These are phyloP conservation scores for Chelon labrosus DNA, from an alignment of 2,797 vertebrate species.

Conservation along the genomic window DNA sequence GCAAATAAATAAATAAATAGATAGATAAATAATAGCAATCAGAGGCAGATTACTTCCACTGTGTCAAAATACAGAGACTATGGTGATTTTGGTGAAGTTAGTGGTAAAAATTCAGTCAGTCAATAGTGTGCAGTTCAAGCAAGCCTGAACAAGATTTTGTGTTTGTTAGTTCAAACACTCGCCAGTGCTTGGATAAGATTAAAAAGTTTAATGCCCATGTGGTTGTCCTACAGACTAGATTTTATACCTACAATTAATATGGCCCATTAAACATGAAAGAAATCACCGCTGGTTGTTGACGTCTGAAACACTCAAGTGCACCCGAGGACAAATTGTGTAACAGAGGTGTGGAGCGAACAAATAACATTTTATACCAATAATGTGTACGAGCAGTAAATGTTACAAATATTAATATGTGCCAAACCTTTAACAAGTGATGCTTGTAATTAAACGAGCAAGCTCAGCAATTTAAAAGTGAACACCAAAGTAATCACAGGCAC, in stretches of 20 bases:
- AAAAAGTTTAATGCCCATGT: conserved; percentile 24
- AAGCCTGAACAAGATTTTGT: conserved; percentile 2
- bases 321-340: background rate
- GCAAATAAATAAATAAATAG: background rate
- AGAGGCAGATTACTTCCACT: background rate
- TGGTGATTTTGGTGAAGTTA: background rate
- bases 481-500: conserved; percentile 43
- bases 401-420: conserved; percentile 20
- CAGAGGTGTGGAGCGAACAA: background rate
- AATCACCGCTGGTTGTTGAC: background rate
- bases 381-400: conserved; percentile 22
- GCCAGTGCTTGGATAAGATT: background rate
- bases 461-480: conserved; percentile 16
- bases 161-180: conserved; percentile 3
- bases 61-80: background rate
- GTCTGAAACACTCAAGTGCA: background rate
- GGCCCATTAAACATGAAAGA: conserved; percentile 7
- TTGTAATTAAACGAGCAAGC: conserved; percentile 46
- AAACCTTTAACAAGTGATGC: conserved; percentile 35
- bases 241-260: conserved; percentile 25
- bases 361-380: conserved; percentile 22
- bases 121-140: too few relatives aligned
- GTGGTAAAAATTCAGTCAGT: conserved; percentile 1
- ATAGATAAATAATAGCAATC: background rate
- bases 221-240: conserved; percentile 5